Base-by-base conservation (phyloP, 2,797 vertebrate genomes). In the Acridotheres tristis region DNA sequence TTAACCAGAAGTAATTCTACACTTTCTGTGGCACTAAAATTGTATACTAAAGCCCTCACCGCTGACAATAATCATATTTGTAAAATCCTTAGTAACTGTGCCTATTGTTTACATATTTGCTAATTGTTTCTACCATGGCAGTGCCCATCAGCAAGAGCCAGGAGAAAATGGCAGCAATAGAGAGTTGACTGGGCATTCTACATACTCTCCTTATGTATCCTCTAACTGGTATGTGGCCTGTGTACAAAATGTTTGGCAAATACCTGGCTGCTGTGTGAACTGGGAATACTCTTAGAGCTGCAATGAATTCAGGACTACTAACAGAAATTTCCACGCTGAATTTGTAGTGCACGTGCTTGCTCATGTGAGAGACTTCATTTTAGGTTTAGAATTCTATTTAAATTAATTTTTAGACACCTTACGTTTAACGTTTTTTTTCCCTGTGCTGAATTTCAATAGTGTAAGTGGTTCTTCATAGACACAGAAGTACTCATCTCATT, bases 1-100 rank as follows among this genome's bases (percentile, higher is more conserved):
- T 85, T 82, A 96, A 94, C 90, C 88, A 92, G 82, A 97, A 96
- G 75, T 96, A 97, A 96, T 94, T 82, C 84, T 57, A 75, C 92
- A 77, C 74, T 94, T 93, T 50, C 89, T 92, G 32, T 85, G 69
- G 79, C 40, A 45, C 76, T 68, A 57, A 76, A 79, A 81, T 93
- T 91, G 87, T 81, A 65, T 94, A 6, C 85, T 90, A 78, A 93
- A 71, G 21, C 22, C 62, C 45, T 88, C n/a, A 23, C 38, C 3
- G 1, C 34, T 66, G 73, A 72, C 68, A 43, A 48, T 87, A 90
- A 78, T 74, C 94, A 86, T 92, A 57, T 32, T 34, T 34, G 59
- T 90, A 65, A 76, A 94, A 90, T 62, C 18, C 10, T 69, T 93
- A 93, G 54, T 51, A 90, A 32, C 40, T 85, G 10, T 75, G 54